Conservation (phyloP, 2,888 invertebrate species). For the Ochlodes sylvanus region DNA sequence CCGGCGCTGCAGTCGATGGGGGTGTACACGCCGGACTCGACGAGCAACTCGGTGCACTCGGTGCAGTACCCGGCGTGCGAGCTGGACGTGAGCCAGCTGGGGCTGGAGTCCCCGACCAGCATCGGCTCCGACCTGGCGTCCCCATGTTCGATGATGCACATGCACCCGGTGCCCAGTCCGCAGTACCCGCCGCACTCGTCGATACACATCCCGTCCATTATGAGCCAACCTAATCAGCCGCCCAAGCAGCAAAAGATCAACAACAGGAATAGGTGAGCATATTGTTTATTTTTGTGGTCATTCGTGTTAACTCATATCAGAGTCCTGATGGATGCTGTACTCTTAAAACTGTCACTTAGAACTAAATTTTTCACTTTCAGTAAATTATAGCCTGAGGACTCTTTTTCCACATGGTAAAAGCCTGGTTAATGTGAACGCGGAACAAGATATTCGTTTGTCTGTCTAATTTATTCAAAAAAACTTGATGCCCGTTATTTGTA, state of each 20-base stretch:
- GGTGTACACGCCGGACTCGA: constrained; percentile 94
- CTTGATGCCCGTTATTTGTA: too few species aligned
- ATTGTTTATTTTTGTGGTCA: background rate
- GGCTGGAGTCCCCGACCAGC: constrained; percentile 94
- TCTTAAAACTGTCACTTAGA: too few species aligned
- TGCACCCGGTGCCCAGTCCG: constrained; percentile 80
- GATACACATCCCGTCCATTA: constrained; percentile 79
- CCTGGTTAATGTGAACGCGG: too few species aligned
- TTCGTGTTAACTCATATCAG: background rate
- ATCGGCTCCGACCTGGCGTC: constrained; percentile 94
- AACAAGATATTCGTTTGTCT: too few species aligned
- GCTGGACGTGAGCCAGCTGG: constrained; percentile 92
- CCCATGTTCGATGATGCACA: constrained; percentile 90
- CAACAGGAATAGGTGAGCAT: constrained; percentile 72
- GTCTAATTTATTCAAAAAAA: too few species aligned
- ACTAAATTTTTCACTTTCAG: too few species aligned
- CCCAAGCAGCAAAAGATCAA: constrained; percentile 81
- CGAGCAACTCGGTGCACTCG: constrained; percentile 92
- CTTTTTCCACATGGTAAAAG: too few species aligned
- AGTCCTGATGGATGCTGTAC: background rate
- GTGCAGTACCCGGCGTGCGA: constrained; percentile 92
- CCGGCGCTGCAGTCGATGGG: constrained; percentile 92
- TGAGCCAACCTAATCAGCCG: constrained; percentile 79
- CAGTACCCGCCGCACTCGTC: constrained; percentile 86
- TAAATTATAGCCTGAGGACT: too few species aligned